A percentile compares a stretch with the other conserved stretches of the same genome.
These are phyloP conservation scores for Gambusia affinis DNA, from an alignment of 2,113 vertebrate species.

Conservation along the genomic window DNA sequence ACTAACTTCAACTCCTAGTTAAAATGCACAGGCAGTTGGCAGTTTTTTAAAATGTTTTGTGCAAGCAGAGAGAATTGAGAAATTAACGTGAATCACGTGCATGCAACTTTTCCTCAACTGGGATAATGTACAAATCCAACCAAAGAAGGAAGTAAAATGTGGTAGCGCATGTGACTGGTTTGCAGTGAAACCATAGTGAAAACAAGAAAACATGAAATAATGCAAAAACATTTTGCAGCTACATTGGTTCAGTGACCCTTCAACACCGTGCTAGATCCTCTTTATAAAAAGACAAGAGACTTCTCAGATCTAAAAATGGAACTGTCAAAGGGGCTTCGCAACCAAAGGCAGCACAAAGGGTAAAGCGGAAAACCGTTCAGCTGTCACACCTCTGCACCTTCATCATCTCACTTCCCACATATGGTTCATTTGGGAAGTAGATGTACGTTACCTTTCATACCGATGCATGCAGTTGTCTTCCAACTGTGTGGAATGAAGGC, in stretches of 20 bases:
- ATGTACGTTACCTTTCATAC: background rate
- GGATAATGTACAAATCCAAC: slow-evolving; percentile 28
- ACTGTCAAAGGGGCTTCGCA: background rate
- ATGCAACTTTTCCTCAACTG: slow-evolving; percentile 6
- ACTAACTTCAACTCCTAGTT: background rate
- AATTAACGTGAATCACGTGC: slow-evolving; percentile 31
- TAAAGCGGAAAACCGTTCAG: background rate
- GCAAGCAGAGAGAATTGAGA: slow-evolving; percentile 21
- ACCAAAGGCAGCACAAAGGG: background rate
- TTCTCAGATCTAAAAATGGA: background rate
- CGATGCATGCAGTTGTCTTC: background rate
- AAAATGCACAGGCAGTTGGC: background rate
- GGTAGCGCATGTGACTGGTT: slow-evolving; percentile 66
- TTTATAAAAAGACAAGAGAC: background rate
- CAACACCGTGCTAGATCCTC: background rate
- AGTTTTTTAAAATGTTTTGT: slow-evolving; percentile 10
- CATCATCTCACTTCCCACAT: slow-evolving; percentile 65
- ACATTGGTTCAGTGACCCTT: background rate
- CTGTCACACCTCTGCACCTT: slow-evolving; percentile 17
- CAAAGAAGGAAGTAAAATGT: slow-evolving; percentile 60
- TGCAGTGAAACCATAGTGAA: slow-evolving; percentile 10
- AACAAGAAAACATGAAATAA: slow-evolving; percentile 5
- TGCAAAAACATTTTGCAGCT: slow-evolving; percentile 14
- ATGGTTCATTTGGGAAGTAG: slow-evolving; percentile 33
- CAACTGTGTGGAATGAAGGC: background rate